Percentiles rank a stretch among this genome's conserved stretches.
phyloP scores from a whole-genome alignment of 2,888 invertebrate genomes.

The Leptura quadrifasciata region DNA sequence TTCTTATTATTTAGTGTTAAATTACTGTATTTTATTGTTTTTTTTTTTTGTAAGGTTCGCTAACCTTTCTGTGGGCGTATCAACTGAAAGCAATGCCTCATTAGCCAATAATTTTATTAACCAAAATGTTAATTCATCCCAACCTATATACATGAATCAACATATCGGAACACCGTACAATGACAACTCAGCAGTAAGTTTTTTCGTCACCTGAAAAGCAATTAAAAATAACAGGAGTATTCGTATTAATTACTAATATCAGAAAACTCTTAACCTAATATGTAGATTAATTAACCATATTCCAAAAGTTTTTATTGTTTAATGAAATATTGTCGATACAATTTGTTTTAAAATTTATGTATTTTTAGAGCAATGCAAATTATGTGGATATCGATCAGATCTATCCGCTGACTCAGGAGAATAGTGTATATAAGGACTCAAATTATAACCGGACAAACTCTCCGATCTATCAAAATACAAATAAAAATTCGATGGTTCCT shows the following conservation, averaged over 20 bases:
- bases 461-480: constrained; percentile 77
- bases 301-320: background rate
- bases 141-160: constrained; percentile 78
- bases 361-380: constrained; percentile 69
- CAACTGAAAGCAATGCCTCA: constrained; percentile 59
- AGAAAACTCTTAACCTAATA: background rate
- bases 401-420: constrained; percentile 74
- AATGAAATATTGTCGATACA: background rate
- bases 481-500: constrained; percentile 56
- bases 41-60: constrained; percentile 77
- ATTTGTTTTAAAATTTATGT: constrained; percentile 37
- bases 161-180: constrained; percentile 76
- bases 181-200: constrained; percentile 74
- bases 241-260: background rate
- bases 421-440: constrained; percentile 67
- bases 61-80: constrained; percentile 78
- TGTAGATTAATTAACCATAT: background rate
- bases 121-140: constrained; percentile 71
- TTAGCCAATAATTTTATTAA: constrained; percentile 69
- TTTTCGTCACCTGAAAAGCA: background rate
- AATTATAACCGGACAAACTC: constrained; percentile 73
- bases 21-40: background rate
- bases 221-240: background rate
- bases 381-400: constrained; percentile 79
- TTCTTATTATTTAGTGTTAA: background rate